Percentiles rank a stretch among this genome's conserved stretches.
Evolutionary conservation across 1,140 invertebrate species (phyloP).

Genomic region (Tetragnatha versicolor): DNA sequence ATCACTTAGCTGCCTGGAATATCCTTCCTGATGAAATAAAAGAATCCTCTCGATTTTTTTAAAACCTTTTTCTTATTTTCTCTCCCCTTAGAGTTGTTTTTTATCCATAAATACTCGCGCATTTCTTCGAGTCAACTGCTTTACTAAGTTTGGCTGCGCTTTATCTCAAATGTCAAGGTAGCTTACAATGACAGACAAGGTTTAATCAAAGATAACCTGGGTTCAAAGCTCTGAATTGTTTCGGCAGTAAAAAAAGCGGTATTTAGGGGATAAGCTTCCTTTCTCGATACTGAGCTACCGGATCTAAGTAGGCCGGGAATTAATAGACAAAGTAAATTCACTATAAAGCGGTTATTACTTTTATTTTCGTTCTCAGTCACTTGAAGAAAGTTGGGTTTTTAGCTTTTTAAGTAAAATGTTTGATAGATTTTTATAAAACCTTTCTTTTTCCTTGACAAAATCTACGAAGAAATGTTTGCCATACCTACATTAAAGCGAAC

Average conservation of each 20-base stretch:
- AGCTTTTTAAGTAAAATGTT: too few species aligned
- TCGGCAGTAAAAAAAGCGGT: not conserved
- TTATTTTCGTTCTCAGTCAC: too few species aligned
- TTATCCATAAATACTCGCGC: too few species aligned
- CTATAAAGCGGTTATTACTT: constrained; percentile 7
- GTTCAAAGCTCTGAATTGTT: constrained; percentile 8
- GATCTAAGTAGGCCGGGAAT: constrained; percentile 7
- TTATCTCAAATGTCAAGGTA: constrained; percentile 47
- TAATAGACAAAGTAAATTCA: constrained; percentile 10
- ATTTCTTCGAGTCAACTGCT: constrained; percentile 2
- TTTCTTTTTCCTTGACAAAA: too few species aligned
- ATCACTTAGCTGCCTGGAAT: not conserved
- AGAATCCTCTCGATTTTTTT: constrained; percentile 3
- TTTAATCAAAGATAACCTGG: constrained; percentile 47
- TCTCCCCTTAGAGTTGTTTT: not conserved
- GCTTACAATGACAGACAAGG: constrained; percentile 45
- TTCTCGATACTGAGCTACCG: not conserved
- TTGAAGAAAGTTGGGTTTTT: too few species aligned
- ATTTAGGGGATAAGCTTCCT: constrained; percentile 4
- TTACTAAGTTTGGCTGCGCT: constrained; percentile 2
- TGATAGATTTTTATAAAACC: too few species aligned
- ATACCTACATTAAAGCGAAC: too few species aligned
- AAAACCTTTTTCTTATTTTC: constrained; percentile 15
- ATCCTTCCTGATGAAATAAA: constrained; percentile 13
- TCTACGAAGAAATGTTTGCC: too few species aligned